phyloP scores from a whole-genome alignment of 1,140 invertebrate genomes.

The Drosophila tristis region DNA sequence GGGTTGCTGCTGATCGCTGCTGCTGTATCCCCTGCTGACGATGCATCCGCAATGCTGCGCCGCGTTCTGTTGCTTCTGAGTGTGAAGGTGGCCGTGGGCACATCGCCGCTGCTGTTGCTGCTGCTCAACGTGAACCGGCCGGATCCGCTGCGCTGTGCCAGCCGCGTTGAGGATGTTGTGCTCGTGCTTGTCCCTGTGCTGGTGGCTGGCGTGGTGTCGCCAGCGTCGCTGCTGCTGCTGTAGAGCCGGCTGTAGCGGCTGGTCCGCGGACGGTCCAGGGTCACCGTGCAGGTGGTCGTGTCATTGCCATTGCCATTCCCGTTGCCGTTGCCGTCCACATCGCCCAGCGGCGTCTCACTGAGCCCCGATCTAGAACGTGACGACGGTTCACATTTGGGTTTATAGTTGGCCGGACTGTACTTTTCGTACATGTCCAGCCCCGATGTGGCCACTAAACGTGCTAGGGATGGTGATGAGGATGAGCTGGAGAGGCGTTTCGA shows the following conservation, averaged over 20 bases:
- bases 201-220: background rate
- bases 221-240: constrained; percentile 54
- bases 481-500: constrained; percentile 77
- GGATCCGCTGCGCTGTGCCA: constrained; percentile 27
- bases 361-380: constrained; percentile 84
- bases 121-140: constrained; percentile 55
- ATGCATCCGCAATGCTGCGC: constrained; percentile 31
- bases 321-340: constrained; percentile 18
- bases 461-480: constrained; percentile 83
- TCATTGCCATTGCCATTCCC: constrained; percentile 12
- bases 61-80: constrained; percentile 55
- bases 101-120: constrained; percentile 70
- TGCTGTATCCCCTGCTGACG: constrained; percentile 1
- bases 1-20: background rate
- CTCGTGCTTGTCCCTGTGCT: background rate
- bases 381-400: constrained; percentile 83
- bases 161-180: constrained; percentile 13
- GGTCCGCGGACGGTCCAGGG: constrained; percentile 67
- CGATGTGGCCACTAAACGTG: constrained; percentile 81
- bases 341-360: constrained; percentile 46
- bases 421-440: constrained; percentile 83
- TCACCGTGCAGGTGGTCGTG: constrained; percentile 54
- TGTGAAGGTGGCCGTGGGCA: constrained; percentile 78
- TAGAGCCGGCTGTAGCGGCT: constrained; percentile 77
- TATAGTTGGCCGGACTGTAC: constrained; percentile 84